Percentiles rank a stretch among this genome's conserved stretches.
Evolutionary conservation across 2,888 invertebrate genomes (phyloP).

Genomic region (Drosophila neonasuta): DNA sequence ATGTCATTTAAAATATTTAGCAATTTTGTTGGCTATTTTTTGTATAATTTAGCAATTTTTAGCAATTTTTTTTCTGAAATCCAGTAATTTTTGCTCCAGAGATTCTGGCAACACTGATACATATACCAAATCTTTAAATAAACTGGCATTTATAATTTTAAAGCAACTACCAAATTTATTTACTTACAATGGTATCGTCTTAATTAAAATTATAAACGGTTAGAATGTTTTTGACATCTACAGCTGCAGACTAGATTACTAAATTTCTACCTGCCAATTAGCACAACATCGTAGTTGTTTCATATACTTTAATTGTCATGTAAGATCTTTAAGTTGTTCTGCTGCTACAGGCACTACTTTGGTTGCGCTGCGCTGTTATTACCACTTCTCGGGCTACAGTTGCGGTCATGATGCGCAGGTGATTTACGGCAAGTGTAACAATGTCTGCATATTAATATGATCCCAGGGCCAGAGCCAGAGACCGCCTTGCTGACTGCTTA

Average conservation of each 20-base stretch:
- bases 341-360: not conserved
- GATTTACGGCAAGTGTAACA: constrained; percentile 64
- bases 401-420: constrained; percentile 63
- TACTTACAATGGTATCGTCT: too few relatives aligned
- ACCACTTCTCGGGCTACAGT: constrained; percentile 1
- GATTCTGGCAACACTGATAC: too few relatives aligned
- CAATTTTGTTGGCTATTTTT: too few relatives aligned
- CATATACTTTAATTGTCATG: not conserved
- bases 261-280: not conserved
- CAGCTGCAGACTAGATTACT: not conserved
- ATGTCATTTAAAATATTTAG: too few relatives aligned
- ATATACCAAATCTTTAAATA: too few relatives aligned
- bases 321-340: not conserved
- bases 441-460: constrained; percentile 74
- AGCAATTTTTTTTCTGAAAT: too few relatives aligned
- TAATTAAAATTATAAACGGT: too few relatives aligned
- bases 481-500: constrained; percentile 8
- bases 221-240: too few relatives aligned
- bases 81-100: too few relatives aligned
- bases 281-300: not conserved
- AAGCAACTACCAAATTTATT: too few relatives aligned
- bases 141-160: too few relatives aligned
- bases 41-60: too few relatives aligned
- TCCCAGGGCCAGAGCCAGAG: not conserved
- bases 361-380: not conserved